phyloP scores from a whole-genome alignment of 2,113 vertebrate genomes.

The Rhea americana region DNA sequence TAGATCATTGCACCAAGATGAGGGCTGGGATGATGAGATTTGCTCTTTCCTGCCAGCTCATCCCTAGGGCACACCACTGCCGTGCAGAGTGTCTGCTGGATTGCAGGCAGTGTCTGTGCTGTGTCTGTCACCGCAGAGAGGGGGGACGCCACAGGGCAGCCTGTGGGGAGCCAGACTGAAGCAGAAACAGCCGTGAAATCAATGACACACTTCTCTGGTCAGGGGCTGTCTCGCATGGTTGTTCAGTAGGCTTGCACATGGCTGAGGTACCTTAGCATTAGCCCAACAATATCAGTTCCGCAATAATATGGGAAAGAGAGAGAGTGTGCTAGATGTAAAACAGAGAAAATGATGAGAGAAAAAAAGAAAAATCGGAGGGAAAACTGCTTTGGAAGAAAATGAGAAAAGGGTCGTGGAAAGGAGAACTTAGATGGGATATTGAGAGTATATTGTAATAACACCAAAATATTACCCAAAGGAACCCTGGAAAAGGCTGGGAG shows the following conservation, averaged over 20 bases:
- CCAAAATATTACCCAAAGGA: neutral
- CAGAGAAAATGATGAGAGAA: neutral
- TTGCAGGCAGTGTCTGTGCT: neutral
- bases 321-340: neutral
- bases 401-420: neutral
- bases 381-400: neutral
- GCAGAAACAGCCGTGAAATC: neutral
- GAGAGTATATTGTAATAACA: neutral
- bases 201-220: neutral
- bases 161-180: neutral
- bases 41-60: neutral
- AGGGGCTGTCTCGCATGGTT: neutral
- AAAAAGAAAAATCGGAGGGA: neutral
- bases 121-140: neutral
- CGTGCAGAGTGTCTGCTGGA: neutral
- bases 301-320: neutral
- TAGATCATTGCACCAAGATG: neutral
- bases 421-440: neutral
- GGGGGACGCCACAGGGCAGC: neutral
- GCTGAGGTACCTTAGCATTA: neutral
- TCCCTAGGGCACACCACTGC: neutral
- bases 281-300: neutral
- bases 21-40: neutral
- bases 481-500: neutral
- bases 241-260: neutral